phyloP scores from a whole-genome alignment of 1,140 invertebrate species.

The Drosophila pandora region DNA sequence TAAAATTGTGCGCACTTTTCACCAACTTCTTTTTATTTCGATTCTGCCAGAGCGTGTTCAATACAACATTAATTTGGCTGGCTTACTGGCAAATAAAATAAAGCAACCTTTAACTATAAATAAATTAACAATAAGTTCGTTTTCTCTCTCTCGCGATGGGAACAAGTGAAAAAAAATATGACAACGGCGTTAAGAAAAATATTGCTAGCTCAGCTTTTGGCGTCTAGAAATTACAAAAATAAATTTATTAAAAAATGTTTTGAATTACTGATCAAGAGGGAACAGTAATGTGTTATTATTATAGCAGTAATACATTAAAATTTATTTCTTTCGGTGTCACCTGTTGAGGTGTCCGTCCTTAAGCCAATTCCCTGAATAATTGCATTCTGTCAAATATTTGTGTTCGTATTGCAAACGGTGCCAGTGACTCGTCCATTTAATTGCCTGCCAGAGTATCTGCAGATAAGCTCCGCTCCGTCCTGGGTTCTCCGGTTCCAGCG shows the following conservation, averaged over 20 bases:
- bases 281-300: background rate
- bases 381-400: conserved; percentile 30
- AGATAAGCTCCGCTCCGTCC: conserved; percentile 25
- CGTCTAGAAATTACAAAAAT: conserved; percentile 22
- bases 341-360: background rate
- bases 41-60: conserved; percentile 47
- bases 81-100: conserved; percentile 17
- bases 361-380: conserved; percentile 7
- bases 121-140: conserved; percentile 23
- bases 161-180: conserved; percentile 51
- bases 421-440: conserved; percentile 29
- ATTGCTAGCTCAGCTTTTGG: conserved; percentile 51
- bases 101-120: background rate
- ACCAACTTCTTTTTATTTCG: conserved; percentile 26
- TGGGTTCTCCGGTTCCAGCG: conserved; percentile 6
- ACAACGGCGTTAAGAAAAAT: conserved; percentile 69
- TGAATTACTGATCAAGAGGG: too few relatives aligned
- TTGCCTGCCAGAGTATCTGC: conserved; percentile 32
- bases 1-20: conserved; percentile 70
- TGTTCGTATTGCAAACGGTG: conserved; percentile 18
- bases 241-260: conserved; percentile 3
- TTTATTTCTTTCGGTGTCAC: background rate
- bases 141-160: conserved; percentile 39
- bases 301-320: background rate
- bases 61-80: conserved; percentile 52